A percentile compares a stretch with the other conserved stretches of the same genome.
Evolutionary conservation across 1,140 invertebrate genomes (phyloP).

Genomic region (Drosophila novamexicana): DNA sequence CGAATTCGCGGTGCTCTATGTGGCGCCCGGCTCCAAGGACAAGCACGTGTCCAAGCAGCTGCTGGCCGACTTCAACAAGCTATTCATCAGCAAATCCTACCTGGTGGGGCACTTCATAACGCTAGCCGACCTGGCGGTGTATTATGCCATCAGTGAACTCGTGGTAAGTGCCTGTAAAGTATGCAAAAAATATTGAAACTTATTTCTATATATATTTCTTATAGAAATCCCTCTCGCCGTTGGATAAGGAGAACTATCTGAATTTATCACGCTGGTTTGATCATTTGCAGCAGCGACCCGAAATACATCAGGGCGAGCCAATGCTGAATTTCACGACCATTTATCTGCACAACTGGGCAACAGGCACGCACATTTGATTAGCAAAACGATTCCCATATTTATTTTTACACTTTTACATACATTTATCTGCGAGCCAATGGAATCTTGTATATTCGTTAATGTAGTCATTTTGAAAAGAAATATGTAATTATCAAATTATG

Average conservation of each 20-base stretch:
- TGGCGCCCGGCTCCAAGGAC: constrained; percentile 85
- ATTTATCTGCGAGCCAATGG: constrained; percentile 40
- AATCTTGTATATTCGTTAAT: constrained; percentile 62
- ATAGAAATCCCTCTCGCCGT: constrained; percentile 85
- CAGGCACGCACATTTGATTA: constrained; percentile 77
- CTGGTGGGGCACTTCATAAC: constrained; percentile 86
- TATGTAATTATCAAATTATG: constrained; percentile 53
- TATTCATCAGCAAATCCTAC: constrained; percentile 85
- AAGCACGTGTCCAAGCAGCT: constrained; percentile 68
- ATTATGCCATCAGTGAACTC: constrained; percentile 86
- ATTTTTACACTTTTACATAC: constrained; percentile 62
- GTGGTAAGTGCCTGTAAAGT: constrained; percentile 84
- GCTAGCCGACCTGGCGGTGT: constrained; percentile 87
- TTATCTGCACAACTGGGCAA: constrained; percentile 85
- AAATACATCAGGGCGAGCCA: constrained; percentile 86
- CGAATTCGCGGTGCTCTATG: constrained; percentile 85
- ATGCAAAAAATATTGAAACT: neutral
- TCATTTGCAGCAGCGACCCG: constrained; percentile 87
- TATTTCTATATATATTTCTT: constrained; percentile 16
- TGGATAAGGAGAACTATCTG: constrained; percentile 87
- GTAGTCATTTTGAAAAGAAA: constrained; percentile 41
- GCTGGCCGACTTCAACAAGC: constrained; percentile 85
- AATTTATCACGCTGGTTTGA: constrained; percentile 89
- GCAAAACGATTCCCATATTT: constrained; percentile 51
- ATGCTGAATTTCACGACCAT: constrained; percentile 87